A percentile compares a stretch with the other conserved stretches of the same genome.
phyloP scores from a whole-genome alignment of 2,797 vertebrate species.

The Anas acuta region DNA sequence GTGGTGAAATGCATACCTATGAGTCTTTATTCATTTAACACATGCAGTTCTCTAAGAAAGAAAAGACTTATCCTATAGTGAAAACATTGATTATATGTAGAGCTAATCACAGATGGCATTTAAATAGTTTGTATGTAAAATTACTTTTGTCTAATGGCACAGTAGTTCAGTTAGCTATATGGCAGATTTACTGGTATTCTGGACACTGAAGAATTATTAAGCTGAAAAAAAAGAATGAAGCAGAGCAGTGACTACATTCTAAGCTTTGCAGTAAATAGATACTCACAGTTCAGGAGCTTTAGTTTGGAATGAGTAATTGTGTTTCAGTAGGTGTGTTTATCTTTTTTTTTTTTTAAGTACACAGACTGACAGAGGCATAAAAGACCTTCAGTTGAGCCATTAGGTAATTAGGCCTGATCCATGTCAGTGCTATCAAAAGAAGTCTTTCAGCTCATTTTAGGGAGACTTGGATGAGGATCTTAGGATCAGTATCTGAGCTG shows the following conservation, averaged over 20 bases:
- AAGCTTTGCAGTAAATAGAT: not conserved
- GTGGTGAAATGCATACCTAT: conserved; percentile 56
- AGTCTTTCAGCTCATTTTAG: not conserved
- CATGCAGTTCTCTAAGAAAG: conserved; percentile 71
- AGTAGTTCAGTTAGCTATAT: conserved; percentile 2
- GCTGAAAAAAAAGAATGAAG: not conserved
- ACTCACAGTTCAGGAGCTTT: not conserved
- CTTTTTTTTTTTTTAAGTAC: not conserved
- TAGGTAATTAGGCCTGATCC: not conserved
- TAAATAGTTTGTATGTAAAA: conserved; percentile 78
- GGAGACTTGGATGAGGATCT: not conserved
- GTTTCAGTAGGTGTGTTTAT: not conserved
- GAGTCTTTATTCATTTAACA: conserved; percentile 80
- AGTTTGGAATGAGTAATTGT: not conserved
- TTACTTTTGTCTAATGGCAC: conserved; percentile 60
- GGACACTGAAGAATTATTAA: conserved; percentile 40
- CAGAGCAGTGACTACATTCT: not conserved
- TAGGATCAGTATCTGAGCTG: not conserved
- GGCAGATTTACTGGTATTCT: conserved; percentile 53
- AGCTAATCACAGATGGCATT: conserved; percentile 67
- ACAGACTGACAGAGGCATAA: not conserved
- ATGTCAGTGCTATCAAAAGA: not conserved
- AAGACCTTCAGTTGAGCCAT: not conserved
- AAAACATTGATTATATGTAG: conserved; percentile 61
- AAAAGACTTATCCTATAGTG: conserved; percentile 66